A percentile compares a stretch with the other conserved stretches of the same genome.
phyloP scores from a whole-genome alignment of 2,888 invertebrate genomes.

The Nephrotoma guestfalica region DNA sequence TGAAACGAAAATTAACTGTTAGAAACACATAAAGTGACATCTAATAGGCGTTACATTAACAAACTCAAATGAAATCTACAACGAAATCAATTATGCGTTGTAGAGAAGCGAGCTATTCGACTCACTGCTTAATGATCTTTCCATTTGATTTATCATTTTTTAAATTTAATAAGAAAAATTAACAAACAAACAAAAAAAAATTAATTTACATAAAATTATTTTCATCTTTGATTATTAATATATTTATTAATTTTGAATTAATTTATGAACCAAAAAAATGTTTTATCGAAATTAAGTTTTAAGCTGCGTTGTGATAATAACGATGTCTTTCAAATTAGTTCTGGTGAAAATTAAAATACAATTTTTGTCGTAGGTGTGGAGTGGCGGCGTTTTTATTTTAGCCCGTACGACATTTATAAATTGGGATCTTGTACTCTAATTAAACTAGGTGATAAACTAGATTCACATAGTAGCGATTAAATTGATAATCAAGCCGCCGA shows the following conservation, averaged over 20 bases:
- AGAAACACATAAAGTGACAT: not conserved
- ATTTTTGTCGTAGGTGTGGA: not conserved
- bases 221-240: not conserved
- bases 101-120: not conserved
- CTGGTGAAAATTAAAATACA: not conserved
- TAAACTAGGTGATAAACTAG: too few relatives aligned
- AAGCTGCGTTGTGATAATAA: not conserved
- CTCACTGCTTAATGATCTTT: not conserved
- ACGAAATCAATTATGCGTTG: not conserved
- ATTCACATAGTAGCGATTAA: too few relatives aligned
- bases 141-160: not conserved
- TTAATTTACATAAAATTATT: not conserved
- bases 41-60: not conserved
- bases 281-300: not conserved
- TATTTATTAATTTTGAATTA: not conserved
- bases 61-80: not conserved
- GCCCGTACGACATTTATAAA: not conserved
- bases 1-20: not conserved
- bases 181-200: not conserved
- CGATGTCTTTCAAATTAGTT: not conserved
- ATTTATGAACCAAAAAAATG: not conserved
- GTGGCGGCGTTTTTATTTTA: not conserved
- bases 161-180: not conserved
- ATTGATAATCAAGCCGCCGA: too few relatives aligned
- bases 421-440: not conserved